Conservation (phyloP, 2,113 vertebrate species). For the Diadophis punctatus region DNA sequence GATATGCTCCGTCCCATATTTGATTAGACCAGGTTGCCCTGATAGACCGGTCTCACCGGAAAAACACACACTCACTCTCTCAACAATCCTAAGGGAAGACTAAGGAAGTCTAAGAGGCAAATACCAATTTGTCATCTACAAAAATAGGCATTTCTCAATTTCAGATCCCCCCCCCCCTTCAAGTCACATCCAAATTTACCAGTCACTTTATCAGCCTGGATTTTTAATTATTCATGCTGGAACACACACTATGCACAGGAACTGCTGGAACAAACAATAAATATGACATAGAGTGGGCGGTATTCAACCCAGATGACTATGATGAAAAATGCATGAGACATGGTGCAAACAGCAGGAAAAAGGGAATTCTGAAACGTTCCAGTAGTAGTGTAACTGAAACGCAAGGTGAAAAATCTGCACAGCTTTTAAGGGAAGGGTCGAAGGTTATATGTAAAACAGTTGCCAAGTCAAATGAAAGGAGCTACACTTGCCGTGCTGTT, state of each 20-base stretch:
- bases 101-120: not conserved
- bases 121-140: not conserved
- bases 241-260: not conserved
- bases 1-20: too few relatives aligned
- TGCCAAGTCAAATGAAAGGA: not conserved
- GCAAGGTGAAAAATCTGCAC: not conserved
- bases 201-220: not conserved
- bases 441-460: not conserved
- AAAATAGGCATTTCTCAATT: not conserved
- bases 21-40: too few relatives aligned
- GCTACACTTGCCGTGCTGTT: not conserved
- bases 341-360: not conserved
- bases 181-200: not conserved
- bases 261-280: not conserved
- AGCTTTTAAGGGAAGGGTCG: not conserved
- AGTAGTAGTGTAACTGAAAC: not conserved
- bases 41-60: too few relatives aligned
- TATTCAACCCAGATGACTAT: not conserved
- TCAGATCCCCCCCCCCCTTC: too few relatives aligned
- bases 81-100: conserved; percentile 9
- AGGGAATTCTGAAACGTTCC: not conserved
- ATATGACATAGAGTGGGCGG: not conserved
- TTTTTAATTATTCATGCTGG: not conserved
- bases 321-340: conserved; percentile 4
- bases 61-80: too few relatives aligned